Percentiles rank a stretch among this genome's conserved stretches.
Conservation (phyloP, 2,888 invertebrate genomes). For the Calameuta pallipes region DNA sequence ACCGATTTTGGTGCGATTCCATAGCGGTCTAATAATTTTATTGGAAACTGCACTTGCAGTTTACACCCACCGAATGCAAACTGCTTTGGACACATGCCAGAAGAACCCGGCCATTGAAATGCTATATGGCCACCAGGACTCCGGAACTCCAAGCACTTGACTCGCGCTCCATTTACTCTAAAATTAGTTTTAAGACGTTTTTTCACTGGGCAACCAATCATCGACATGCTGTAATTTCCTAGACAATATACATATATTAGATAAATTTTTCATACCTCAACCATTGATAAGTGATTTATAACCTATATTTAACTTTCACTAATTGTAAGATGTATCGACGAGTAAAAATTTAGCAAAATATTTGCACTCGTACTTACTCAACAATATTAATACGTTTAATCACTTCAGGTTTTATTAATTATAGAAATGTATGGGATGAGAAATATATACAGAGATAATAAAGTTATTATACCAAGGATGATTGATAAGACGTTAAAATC, state of each 20-base stretch:
- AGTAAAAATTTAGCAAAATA: not conserved
- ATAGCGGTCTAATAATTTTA: constrained; percentile 45
- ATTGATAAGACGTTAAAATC: too few species aligned
- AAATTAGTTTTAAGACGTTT: constrained; percentile 41
- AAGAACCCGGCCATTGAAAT: constrained; percentile 47
- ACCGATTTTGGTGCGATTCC: not conserved
- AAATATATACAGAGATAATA: too few species aligned
- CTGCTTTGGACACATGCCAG: constrained; percentile 53
- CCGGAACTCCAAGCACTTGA: constrained; percentile 16
- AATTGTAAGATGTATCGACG: not conserved
- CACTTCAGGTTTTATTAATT: too few species aligned
- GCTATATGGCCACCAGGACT: constrained; percentile 38
- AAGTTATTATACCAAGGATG: too few species aligned
- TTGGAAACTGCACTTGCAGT: constrained; percentile 46
- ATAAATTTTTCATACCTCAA: not conserved
- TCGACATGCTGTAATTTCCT: constrained; percentile 13
- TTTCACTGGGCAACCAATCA: not conserved
- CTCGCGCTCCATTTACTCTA: constrained; percentile 39
- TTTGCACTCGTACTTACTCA: too few species aligned
- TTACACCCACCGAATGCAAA: constrained; percentile 48
- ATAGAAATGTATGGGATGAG: too few species aligned
- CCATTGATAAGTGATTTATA: not conserved
- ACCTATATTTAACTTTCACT: not conserved
- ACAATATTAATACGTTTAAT: too few species aligned
- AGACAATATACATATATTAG: not conserved